Base-by-base conservation (phyloP, 2,113 vertebrate species). In the Bagarius yarrelli region DNA sequence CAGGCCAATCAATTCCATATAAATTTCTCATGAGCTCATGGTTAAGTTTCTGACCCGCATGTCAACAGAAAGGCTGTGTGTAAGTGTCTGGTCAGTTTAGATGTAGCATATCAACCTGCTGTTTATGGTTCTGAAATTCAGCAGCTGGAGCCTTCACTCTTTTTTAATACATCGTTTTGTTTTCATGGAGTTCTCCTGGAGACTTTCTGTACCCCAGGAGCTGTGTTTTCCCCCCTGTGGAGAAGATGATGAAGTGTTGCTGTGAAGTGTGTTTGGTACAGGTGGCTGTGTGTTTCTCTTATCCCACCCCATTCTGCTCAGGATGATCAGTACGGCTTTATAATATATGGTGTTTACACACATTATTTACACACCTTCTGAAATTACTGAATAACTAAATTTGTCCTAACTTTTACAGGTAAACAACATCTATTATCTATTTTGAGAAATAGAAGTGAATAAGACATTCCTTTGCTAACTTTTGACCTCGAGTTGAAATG, bases 141-240 rank as follows among this genome's bases (percentile, higher is more conserved):
- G 75, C 36, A 27, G 36, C 75, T 19, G 40, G 16, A 70, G 67
- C n/a, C 67, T 47, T n/a, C 57, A 61, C 9, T 61, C 50, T 34
- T 27, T 59, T 32, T 76, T 63, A 77, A 77, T 30, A 27, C 75
- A 76, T 84, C 81, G 67, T 50, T 82, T 80, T 84, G 80, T 84
- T 86, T 82, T 83, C 50, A 73, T 82, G 80, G 52, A 77, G 34
- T 76, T 71, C 76, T 76, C 57, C 5, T 21, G 72, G 74, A 69
- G 34, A 40, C 78, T 84, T 59, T 25, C 55, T 32, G 50, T 32
- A 64, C 67, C 76, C 79, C 59, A 34, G 52, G 27, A 50, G 27
- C 50, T 77, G 83, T 71, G 40, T 72, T 72, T 80, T 71, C 59
- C 63, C 57, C 40, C 64, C 52, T 61, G 78, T 55, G 55, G 71